phyloP scores from a whole-genome alignment of 2,888 invertebrate species.

The Trissolcus japonicus region DNA sequence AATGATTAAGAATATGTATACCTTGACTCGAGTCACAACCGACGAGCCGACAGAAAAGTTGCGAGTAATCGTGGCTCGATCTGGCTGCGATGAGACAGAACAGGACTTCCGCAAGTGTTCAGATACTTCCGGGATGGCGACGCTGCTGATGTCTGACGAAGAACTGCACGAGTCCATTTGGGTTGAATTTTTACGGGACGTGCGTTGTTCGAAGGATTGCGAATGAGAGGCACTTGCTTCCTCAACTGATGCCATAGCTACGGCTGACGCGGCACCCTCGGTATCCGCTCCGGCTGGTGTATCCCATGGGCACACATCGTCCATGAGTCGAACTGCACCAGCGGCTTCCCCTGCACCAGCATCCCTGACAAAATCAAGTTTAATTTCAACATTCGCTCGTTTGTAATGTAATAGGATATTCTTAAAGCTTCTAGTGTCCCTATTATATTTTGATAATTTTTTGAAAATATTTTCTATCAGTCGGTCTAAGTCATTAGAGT shows the following conservation, averaged over 20 bases:
- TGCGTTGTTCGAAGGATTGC: conserved; percentile 59
- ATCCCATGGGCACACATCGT: conserved; percentile 81
- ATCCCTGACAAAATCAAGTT: conserved; percentile 75
- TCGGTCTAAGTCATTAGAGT: no score
- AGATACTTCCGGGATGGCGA: conserved; percentile 78
- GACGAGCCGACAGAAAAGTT: conserved; percentile 72
- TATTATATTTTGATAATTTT: not conserved
- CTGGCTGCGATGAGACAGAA: conserved; percentile 78
- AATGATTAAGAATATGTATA: not conserved
- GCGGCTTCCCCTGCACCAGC: conserved; percentile 67
- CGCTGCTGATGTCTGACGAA: conserved; percentile 84
- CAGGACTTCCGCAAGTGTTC: conserved; percentile 81
- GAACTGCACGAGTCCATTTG: conserved; percentile 84
- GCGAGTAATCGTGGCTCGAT: conserved; percentile 66
- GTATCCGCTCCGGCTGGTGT: conserved; percentile 67
- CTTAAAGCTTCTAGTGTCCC: conserved; percentile 9
- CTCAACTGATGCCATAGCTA: conserved; percentile 64
- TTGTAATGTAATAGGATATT: conserved; percentile 35
- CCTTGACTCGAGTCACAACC: conserved; percentile 60
- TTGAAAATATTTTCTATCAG: not conserved
- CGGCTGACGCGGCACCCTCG: conserved; percentile 64
- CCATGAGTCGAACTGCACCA: conserved; percentile 71
- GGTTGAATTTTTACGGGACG: conserved; percentile 82
- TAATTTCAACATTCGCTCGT: conserved; percentile 72
- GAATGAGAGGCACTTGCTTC: conserved; percentile 56